Evolutionary conservation across 2,113 vertebrate genomes (phyloP).

Genomic region (Gadus chalcogrammus): DNA sequence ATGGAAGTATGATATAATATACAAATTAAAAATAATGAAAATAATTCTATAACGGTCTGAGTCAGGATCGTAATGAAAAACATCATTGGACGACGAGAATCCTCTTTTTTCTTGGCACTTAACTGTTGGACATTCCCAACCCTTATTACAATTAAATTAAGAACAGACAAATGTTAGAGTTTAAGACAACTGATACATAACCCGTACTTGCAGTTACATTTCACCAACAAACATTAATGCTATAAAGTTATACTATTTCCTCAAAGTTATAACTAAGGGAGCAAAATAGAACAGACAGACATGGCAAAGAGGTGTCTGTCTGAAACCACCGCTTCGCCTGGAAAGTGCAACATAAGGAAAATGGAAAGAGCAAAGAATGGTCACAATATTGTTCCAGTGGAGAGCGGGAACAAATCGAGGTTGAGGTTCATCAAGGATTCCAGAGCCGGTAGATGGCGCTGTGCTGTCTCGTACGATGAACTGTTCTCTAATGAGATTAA

Average conservation of each 20-base stretch:
- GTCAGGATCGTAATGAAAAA: not conserved
- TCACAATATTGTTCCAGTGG: slow-evolving; percentile 22
- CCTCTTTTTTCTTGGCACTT: slow-evolving; percentile 54
- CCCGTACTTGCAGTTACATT: too few species aligned
- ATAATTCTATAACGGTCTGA: not conserved
- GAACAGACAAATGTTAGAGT: slow-evolving; percentile 12
- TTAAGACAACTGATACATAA: too few species aligned
- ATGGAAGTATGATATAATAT: not conserved
- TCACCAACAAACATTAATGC: too few species aligned
- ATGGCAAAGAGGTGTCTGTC: slow-evolving; percentile 14
- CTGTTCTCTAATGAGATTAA: not conserved
- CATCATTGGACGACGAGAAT: slow-evolving; percentile 5
- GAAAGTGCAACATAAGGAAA: slow-evolving; percentile 45
- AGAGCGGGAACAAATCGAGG: slow-evolving; percentile 32
- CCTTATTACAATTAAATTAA: not conserved
- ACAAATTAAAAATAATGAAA: not conserved
- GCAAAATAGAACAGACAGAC: slow-evolving; percentile 14
- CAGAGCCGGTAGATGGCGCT: not conserved
- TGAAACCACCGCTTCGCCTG: slow-evolving; percentile 22
- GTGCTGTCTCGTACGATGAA: slow-evolving; percentile 15
- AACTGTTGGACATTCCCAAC: slow-evolving; percentile 35
- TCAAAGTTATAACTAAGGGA: not conserved
- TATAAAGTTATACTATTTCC: too few species aligned
- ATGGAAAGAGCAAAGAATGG: slow-evolving; percentile 19
- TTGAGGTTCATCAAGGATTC: slow-evolving; percentile 31